Conservation (phyloP, 2,797 vertebrate genomes). For the Fistularia commersonii region DNA sequence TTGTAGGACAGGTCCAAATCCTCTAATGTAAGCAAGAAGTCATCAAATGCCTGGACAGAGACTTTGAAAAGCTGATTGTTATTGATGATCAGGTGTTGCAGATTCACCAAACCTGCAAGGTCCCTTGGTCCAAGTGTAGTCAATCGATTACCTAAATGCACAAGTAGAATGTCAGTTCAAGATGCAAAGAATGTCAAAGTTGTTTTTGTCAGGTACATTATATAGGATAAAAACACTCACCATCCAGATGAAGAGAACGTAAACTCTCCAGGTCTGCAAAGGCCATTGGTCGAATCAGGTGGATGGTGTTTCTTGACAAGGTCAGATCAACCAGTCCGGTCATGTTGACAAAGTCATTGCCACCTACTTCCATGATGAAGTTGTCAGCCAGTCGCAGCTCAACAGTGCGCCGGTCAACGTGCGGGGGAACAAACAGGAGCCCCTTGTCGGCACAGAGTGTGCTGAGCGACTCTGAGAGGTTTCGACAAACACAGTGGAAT, state of each 20-base stretch:
- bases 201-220: too few species aligned
- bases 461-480: slow-evolving; percentile 90
- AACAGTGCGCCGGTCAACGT: slow-evolving; percentile 91
- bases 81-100: slow-evolving; percentile 90
- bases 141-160: slow-evolving; percentile 78
- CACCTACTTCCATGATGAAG: slow-evolving; percentile 85
- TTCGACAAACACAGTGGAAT: slow-evolving; percentile 90
- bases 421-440: slow-evolving; percentile 86
- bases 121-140: slow-evolving; percentile 78
- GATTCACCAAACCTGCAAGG: slow-evolving; percentile 83
- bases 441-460: slow-evolving; percentile 93
- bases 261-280: slow-evolving; percentile 89
- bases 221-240: slow-evolving; percentile 28
- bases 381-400: slow-evolving; percentile 91
- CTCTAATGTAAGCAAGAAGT: slow-evolving; percentile 85
- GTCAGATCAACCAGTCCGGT: slow-evolving; percentile 87
- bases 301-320: slow-evolving; percentile 88
- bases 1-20: slow-evolving; percentile 93
- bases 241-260: slow-evolving; percentile 87
- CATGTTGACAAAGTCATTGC: slow-evolving; percentile 89
- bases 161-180: not conserved
- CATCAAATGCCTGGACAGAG: slow-evolving; percentile 81
- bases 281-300: slow-evolving; percentile 81
- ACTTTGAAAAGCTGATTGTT: slow-evolving; percentile 89
- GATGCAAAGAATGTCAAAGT: too few species aligned